These are phyloP conservation scores for Hipposideros larvatus DNA, from an alignment of 2,797 vertebrate species.

Conservation along the genomic window DNA sequence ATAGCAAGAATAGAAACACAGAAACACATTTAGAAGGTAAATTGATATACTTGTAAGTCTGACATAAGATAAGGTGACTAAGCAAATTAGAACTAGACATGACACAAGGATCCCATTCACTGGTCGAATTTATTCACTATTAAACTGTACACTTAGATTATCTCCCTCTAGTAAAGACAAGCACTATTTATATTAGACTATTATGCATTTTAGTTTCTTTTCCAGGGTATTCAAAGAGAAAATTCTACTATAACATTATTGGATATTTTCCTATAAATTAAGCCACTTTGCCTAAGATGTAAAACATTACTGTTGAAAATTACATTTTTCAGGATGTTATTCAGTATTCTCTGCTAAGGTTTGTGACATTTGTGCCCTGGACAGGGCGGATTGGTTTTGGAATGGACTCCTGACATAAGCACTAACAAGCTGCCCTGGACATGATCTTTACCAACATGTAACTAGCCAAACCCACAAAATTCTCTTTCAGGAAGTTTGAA, in stretches of 20 bases:
- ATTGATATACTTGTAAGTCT: not conserved
- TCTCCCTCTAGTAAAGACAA: not conserved
- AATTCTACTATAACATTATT: not conserved
- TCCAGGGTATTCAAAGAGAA: constrained; percentile 28
- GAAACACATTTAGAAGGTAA: constrained; percentile 3
- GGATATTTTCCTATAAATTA: not conserved
- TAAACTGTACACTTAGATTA: not conserved
- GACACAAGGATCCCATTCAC: not conserved
- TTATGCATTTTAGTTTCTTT: constrained; percentile 26
- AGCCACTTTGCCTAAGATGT: not conserved
- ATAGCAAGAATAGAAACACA: not conserved
- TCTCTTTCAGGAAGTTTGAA: not conserved
- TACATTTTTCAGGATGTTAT: not conserved
- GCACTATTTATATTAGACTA: not conserved
- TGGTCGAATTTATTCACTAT: not conserved
- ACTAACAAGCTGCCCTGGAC: not conserved
- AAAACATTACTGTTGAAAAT: not conserved
- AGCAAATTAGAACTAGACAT: not conserved
- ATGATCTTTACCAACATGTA: not conserved
- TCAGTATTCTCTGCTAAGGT: not conserved
- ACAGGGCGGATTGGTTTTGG: not conserved
- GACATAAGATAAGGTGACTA: not conserved
- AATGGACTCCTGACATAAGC: not conserved
- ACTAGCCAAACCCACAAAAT: not conserved
- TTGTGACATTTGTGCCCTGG: not conserved